Evolutionary conservation across 2,113 vertebrate genomes (phyloP).

Genomic region (Pipa parva): DNA sequence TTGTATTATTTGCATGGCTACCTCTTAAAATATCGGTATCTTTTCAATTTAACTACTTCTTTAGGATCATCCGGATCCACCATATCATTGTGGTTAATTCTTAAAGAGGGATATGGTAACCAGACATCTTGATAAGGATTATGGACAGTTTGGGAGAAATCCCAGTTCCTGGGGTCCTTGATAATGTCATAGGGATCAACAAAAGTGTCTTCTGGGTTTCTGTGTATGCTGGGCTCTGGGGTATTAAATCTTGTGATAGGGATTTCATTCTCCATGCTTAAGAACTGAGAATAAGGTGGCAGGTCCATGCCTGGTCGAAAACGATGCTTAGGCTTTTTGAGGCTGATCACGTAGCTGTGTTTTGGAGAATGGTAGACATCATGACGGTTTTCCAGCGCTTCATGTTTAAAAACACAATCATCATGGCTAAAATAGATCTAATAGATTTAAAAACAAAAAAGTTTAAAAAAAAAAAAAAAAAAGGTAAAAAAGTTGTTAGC

Average conservation of each 20-base stretch:
- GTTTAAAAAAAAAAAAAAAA: background rate
- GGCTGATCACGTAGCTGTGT: slow-evolving; percentile 68
- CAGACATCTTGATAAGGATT: slow-evolving; percentile 40
- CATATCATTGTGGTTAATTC: slow-evolving; percentile 57
- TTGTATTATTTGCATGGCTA: background rate
- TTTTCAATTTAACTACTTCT: slow-evolving; percentile 45
- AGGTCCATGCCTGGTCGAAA: slow-evolving; percentile 70
- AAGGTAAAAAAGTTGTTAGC: no score
- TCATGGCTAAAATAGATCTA: slow-evolving; percentile 78
- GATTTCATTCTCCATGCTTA: slow-evolving; percentile 76
- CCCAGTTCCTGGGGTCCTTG: background rate
- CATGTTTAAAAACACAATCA: slow-evolving; percentile 75
- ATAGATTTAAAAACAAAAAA: background rate
- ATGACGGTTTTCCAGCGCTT: slow-evolving; percentile 76
- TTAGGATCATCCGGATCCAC: slow-evolving; percentile 65
- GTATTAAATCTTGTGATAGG: slow-evolving; percentile 76
- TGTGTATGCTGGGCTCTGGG: slow-evolving; percentile 57
- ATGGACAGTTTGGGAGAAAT: background rate
- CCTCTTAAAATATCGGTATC: slow-evolving; percentile 13
- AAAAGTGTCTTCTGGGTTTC: slow-evolving; percentile 65
- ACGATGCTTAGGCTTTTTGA: slow-evolving; percentile 74
- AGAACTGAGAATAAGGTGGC: slow-evolving; percentile 79
- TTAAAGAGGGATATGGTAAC: slow-evolving; percentile 52
- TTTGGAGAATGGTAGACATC: slow-evolving; percentile 66
- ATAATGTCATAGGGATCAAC: slow-evolving; percentile 65